Base-by-base conservation (phyloP, 2,113 vertebrate genomes). In the Sigmodon hispidus region DNA sequence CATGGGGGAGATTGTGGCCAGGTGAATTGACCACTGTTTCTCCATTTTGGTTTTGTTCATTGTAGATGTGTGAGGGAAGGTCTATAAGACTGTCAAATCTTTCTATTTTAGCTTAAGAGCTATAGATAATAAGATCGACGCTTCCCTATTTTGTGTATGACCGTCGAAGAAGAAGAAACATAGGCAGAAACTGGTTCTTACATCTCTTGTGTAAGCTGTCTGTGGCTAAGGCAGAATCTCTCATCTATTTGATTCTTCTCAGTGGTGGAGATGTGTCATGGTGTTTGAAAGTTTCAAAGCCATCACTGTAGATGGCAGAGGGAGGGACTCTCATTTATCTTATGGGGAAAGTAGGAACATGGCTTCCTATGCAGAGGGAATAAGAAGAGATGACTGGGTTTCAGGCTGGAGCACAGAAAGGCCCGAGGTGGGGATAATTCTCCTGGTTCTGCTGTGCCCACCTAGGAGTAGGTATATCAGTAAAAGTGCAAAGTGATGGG, bases 1-100 rank as follows among this genome's bases (percentile, higher is more conserved):
- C 24, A 57, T 13, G 0, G 0, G 26, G 45, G 40, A 29, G 17
- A 17, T 50, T 9, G 0, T 19, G 76, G 36, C 17, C 22, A 29
- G 40, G 22, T 15, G 6, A 63, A 7, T 79, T 61, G 12, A 26
- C 45, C 69, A 8, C 43, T 36, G 0, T 31, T 34, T 15, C 36
- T 69, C 50, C 34, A 8, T 77, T 48, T 48, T 88, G 88, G 24
- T 48, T 59, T 75, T 36, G 17, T 36, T 59, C 31, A 40, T 65
- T 24, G 52, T 50, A 50, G 50, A 11, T 50, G 1, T 12, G 6
- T 22, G 36, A 59, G 65, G 13, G 59, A 88, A 81, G 48, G 65
- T 59, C 40, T 40, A 50, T n/a, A 45, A 83, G 34, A 61, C 50
- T 87, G 81, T 63, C 48, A 65, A 91, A 65, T 57, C 16, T 83